Evolutionary conservation across 2,113 vertebrate species (phyloP), one percentile per base, ranked within the genome.

Genomic region (Tachuris rubrigastra): DNA sequence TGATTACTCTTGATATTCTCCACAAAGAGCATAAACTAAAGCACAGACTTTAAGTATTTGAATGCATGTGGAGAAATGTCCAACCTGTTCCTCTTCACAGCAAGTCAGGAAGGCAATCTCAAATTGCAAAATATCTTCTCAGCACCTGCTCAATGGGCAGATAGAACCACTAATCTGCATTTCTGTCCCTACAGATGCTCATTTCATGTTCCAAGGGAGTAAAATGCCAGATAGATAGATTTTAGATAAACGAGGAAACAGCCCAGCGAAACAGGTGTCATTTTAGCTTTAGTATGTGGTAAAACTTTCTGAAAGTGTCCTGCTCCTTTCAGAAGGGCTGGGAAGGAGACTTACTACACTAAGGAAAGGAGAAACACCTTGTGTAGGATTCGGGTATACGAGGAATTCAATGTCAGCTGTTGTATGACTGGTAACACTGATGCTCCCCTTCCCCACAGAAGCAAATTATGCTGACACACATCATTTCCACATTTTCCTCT

Each of bases 131-230:
- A 5, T 0, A 20, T 1, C 65, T 16, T 2, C 78, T n/a, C 35
- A 15, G 41, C 0, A 18, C 27, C 76, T 35, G 62, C 42, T 42
- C 12, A 33, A 31, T 30, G 73, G 46, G 6, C 56, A 10, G 3
- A 11, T 0, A 30, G 25, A 19, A 42, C 27, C 44, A 6, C 59
- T 4, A 1, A 18, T 0, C 19, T 31, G 17, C 0, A 19, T 0
- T 58, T 20, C 35, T 47, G 47, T 66, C n/a, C 63, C 59, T 24
- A 6, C 44, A 46, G 53, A 53, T 2, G 18, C 42, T 13, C 31
- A 3, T 7, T 6, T 24, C 4, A 0, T 4, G 3, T 24, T 21
- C 27, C 69, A 8, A 1, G 5, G 33, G 47, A 63, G 27, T 3
- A 9, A 75, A 79, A 35, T 8, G 12, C 20, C 37, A 46, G 42